Evolutionary conservation across 2,888 invertebrate species (phyloP).

Genomic region (Ischnura elegans): DNA sequence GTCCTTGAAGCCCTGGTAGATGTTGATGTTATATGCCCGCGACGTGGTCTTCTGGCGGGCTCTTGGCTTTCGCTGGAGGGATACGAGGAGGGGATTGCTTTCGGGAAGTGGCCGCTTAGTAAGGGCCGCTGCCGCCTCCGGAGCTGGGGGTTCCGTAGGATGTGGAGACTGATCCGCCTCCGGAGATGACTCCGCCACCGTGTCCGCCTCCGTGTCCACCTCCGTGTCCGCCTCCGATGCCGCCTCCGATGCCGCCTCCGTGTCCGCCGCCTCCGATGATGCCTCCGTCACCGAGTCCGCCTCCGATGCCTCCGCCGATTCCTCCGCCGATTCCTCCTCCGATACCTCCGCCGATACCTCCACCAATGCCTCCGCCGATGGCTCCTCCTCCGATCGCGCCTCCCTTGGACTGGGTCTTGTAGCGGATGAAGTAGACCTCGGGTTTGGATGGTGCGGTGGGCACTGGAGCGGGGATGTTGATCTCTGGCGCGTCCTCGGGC

Average conservation of each 20-base stretch:
- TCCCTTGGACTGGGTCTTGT: constrained; percentile 83
- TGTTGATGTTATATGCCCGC: background rate
- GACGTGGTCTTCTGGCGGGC: background rate
- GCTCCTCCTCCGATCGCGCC: constrained; percentile 72
- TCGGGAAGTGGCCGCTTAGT: background rate
- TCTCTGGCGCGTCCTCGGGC: constrained; percentile 91
- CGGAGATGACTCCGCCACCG: constrained; percentile 33
- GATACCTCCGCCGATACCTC: constrained; percentile 76
- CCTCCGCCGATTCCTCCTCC: constrained; percentile 76
- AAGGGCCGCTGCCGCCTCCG: constrained; percentile 57
- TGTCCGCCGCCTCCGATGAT: background rate
- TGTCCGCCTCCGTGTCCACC: background rate
- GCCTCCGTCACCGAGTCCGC: constrained; percentile 76
- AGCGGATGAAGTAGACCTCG: constrained; percentile 93
- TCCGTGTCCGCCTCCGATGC: constrained; percentile 31
- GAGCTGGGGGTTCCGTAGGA: constrained; percentile 67
- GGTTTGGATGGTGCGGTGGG: constrained; percentile 93
- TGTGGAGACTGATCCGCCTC: constrained; percentile 46
- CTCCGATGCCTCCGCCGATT: constrained; percentile 70
- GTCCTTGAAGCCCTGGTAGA: background rate
- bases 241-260: constrained; percentile 15
- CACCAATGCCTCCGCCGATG: constrained; percentile 74
- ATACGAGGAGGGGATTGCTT: background rate
- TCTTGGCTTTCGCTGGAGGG: constrained; percentile 10
- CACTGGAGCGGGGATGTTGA: constrained; percentile 87